Base-by-base conservation (phyloP, 2,113 vertebrate genomes). In the Lanius collurio region DNA sequence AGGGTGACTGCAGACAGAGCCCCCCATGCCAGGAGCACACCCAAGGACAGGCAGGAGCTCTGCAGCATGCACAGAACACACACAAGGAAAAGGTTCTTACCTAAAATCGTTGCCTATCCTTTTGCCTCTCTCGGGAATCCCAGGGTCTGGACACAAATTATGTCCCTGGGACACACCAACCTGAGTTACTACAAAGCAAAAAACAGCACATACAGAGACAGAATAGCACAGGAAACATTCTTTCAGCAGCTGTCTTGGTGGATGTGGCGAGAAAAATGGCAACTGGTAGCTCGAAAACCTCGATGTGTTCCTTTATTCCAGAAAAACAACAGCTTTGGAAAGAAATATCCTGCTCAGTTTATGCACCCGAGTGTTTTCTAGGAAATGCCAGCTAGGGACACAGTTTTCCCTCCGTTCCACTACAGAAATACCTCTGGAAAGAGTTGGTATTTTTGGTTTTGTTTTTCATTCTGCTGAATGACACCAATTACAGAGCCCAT, bases 71-170 rank as follows among this genome's bases (percentile, higher is more conserved):
- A 95, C 2, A 60, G 56, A 67, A 42, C 24, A 50, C 78, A 53
- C 41, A 28, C 11, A 37, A 37, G 31, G 78, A 79, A 37, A 57
- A 27, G 2, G 2, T 21, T 91, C 98, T 98, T 98, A 99, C 99
- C 99, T 99, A 98, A 99, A 99, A 95, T 99, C 99, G 39, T 98
- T 98, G 95, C 99, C 99, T 99, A 99, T 99, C 98, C 99, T 99
- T 98, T 99, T 99, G 87, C 99, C 99, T 97, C 98, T 98, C 97
- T 99, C 99, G 15, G 99, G 99, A 97, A 99, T 99, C 96, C 99
- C 99, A 64, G 99, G 99, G 96, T 99, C 99, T 95, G 99, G 99
- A 98, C 99, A 99, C 99, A 99, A 99, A 98, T 99, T 99, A 98
- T 99, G 99, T 94, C 99, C 99, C 98, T 99, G 99, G 80, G 99